These are phyloP conservation scores for Mustela lutreola DNA, from an alignment of 2,113 vertebrate species.

Conservation along the genomic window DNA sequence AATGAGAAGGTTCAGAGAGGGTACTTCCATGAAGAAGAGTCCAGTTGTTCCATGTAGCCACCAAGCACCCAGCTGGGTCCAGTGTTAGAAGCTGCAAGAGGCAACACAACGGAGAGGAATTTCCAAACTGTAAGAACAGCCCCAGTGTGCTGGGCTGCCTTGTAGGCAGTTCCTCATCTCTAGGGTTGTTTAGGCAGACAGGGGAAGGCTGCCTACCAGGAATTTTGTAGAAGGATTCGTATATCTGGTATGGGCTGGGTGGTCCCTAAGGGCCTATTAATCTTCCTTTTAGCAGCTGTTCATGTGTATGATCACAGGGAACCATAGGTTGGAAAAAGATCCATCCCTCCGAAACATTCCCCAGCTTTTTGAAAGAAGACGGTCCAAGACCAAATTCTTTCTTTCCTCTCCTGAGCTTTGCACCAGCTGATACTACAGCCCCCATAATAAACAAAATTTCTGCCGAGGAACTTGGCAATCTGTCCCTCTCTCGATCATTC, in stretches of 20 bases:
- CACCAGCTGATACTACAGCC: conserved; percentile 52
- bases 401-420: conserved; percentile 1
- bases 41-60: neutral
- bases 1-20: neutral
- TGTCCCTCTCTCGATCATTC: conserved; percentile 70
- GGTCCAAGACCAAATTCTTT: conserved; percentile 62
- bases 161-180: neutral
- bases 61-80: neutral
- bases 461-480: conserved; percentile 56
- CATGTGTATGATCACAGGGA: neutral
- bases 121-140: neutral
- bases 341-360: neutral
- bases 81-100: neutral
- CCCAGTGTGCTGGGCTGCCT: neutral
- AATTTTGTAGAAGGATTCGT: neutral
- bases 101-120: neutral
- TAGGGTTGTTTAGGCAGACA: neutral
- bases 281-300: conserved; percentile 65
- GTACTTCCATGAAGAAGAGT: neutral
- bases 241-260: neutral
- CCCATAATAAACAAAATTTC: conserved; percentile 67
- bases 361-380: conserved; percentile 51
- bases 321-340: neutral
- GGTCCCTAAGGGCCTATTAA: neutral
- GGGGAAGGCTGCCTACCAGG: neutral